These are phyloP conservation scores for Rousettus madagascariensis DNA, from an alignment of 2,797 vertebrate species.

Conservation along the genomic window DNA sequence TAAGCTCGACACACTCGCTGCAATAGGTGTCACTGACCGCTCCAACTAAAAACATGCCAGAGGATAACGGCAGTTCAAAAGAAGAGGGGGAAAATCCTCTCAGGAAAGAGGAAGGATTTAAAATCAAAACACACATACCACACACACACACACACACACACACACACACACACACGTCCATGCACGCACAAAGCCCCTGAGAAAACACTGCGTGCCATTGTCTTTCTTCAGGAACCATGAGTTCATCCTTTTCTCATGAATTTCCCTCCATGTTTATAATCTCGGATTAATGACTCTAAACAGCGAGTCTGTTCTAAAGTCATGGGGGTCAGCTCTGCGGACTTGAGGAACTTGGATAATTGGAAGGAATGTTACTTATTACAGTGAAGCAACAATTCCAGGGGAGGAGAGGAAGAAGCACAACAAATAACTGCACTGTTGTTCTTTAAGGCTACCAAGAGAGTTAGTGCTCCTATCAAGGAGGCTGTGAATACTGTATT, in stretches of 20 bases:
- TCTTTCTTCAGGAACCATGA: conserved; percentile 19
- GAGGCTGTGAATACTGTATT: conserved; percentile 31
- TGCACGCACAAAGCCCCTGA: not conserved
- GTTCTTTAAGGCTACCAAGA: conserved; percentile 49
- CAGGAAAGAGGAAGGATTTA: not conserved
- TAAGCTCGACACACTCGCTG: not conserved
- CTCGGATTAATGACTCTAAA: conserved; percentile 76
- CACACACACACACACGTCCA: not conserved
- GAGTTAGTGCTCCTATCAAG: conserved; percentile 46
- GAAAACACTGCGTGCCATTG: conserved; percentile 36
- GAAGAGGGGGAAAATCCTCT: not conserved
- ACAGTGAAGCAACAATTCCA: conserved; percentile 51
- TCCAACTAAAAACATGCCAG: not conserved
- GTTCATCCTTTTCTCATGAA: conserved; percentile 78
- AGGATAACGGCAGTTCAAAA: not conserved
- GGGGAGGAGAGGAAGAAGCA: conserved; percentile 13
- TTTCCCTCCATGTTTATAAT: conserved; percentile 69
- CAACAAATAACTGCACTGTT: conserved; percentile 40
- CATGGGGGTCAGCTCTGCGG: conserved; percentile 61
- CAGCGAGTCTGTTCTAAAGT: conserved; percentile 51
- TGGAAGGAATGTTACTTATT: conserved; percentile 70
- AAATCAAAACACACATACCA: not conserved
- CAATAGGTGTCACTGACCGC: not conserved
- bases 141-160: not conserved
- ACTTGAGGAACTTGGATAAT: conserved; percentile 68